phyloP scores from a whole-genome alignment of 2,113 vertebrate species.

The Polyodon spathula region DNA sequence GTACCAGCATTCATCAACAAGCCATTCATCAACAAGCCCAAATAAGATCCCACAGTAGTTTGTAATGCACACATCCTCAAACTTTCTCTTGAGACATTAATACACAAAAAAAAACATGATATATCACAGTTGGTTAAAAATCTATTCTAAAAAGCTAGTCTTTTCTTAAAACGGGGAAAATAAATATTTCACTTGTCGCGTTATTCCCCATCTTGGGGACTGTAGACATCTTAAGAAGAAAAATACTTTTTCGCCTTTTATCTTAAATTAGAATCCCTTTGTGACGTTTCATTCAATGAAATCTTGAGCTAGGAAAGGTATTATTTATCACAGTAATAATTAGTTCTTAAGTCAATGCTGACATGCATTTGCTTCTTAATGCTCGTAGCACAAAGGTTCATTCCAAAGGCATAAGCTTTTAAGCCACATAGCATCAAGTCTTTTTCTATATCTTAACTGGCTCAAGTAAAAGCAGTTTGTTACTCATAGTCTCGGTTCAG shows the following conservation, averaged over 20 bases:
- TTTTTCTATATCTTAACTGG: neutral
- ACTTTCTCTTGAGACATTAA: neutral
- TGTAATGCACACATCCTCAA: no score
- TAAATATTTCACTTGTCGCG: slow-evolving; percentile 1
- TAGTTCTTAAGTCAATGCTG: no score
- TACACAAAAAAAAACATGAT: neutral
- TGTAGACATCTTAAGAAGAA: neutral
- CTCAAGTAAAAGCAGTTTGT: slow-evolving; percentile 8
- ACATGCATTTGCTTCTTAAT: no score
- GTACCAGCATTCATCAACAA: no score
- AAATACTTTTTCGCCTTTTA: neutral
- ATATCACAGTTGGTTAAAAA: slow-evolving; percentile 4
- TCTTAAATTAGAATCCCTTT: neutral
- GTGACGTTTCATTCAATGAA: neutral
- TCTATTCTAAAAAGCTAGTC: neutral
- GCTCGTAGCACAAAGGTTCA: no score
- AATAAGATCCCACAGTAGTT: no score
- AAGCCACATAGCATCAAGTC: slow-evolving; percentile 6
- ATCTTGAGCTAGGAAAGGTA: no score
- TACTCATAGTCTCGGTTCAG: slow-evolving; percentile 12
- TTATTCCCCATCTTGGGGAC: neutral
- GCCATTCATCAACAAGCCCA: no score
- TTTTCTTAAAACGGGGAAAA: slow-evolving; percentile 5
- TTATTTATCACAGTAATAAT: no score
- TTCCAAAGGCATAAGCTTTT: no score